phyloP scores from a whole-genome alignment of 2,888 invertebrate species.

The Dioctria rufipes region DNA sequence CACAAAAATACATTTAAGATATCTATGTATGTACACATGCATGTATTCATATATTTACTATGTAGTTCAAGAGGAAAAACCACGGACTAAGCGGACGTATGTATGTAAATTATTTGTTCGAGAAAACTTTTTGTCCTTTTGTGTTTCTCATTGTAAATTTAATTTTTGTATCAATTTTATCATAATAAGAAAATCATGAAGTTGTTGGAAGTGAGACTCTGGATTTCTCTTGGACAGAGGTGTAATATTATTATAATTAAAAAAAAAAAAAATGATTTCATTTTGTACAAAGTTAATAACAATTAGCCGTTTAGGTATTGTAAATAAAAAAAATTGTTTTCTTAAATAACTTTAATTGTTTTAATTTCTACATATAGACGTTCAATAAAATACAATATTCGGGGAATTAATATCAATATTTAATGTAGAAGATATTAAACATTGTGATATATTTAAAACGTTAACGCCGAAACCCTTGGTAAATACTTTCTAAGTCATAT shows the following conservation, averaged over 20 bases:
- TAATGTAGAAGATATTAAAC: background rate
- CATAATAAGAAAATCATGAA: slow-evolving; percentile 17
- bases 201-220: slow-evolving; percentile 3
- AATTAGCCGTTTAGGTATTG: slow-evolving; percentile 29
- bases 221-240: slow-evolving; percentile 35
- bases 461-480: background rate
- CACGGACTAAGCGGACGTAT: background rate
- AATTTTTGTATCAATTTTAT: slow-evolving; percentile 13
- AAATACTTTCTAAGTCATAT: no score
- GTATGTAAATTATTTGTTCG: slow-evolving; percentile 5
- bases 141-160: slow-evolving; percentile 15
- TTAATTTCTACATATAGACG: background rate
- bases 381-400: no score
- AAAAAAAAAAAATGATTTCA: slow-evolving; percentile 25
- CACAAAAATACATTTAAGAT: slow-evolving; percentile 31
- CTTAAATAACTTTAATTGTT: slow-evolving; percentile 36
- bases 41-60: background rate
- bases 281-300: slow-evolving; percentile 53
- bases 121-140: slow-evolving; percentile 12
- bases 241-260: slow-evolving; percentile 6
- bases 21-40: background rate
- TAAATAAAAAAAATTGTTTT: slow-evolving; percentile 52
- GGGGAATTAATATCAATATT: no score
- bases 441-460: slow-evolving; percentile 1
- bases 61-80: slow-evolving; percentile 39